A percentile compares a stretch with the other conserved stretches of the same genome.
Evolutionary conservation across 2,113 vertebrate genomes (phyloP).

Genomic region (Romanogobio albipinnatus): DNA sequence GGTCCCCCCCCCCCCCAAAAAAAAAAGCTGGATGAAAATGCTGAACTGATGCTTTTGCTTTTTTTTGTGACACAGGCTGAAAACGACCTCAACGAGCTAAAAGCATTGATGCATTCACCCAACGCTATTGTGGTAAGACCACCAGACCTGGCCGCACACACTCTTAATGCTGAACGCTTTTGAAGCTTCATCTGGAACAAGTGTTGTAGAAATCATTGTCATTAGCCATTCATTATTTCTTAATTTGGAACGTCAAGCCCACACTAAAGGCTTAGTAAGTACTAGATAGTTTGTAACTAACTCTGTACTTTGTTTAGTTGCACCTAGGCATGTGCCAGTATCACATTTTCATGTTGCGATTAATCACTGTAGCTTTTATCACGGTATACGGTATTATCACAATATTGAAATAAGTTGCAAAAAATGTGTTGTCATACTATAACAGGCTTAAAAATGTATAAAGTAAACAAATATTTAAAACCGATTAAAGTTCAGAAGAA

Average conservation of each 20-base stretch:
- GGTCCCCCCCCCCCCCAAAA: no score
- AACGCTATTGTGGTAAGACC: slow-evolving; percentile 99
- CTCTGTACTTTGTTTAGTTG: background rate
- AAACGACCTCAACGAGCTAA: slow-evolving; percentile 99
- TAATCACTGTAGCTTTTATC: no score
- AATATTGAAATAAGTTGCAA: no score
- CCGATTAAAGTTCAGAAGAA: no score
- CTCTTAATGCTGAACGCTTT: slow-evolving; percentile 17
- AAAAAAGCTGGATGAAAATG: background rate
- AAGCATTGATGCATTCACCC: slow-evolving; percentile 99
- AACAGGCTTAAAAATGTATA: no score
- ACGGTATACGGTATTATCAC: no score
- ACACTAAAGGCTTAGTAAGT: background rate
- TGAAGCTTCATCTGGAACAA: slow-evolving; percentile 14
- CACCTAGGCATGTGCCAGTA: background rate
- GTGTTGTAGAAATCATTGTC: background rate
- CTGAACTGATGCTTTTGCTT: slow-evolving; percentile 69
- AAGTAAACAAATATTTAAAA: no score
- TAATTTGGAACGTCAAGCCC: background rate
- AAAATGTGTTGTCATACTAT: no score
- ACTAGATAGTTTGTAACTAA: background rate
- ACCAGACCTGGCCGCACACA: slow-evolving; percentile 53
- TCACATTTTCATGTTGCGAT: no score
- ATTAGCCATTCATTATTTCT: background rate
- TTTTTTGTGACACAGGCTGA: slow-evolving; percentile 89